A percentile compares a stretch with the other conserved stretches of the same genome.
Evolutionary conservation across 1,140 invertebrate genomes (phyloP).

Genomic region (Linepithema humile): DNA sequence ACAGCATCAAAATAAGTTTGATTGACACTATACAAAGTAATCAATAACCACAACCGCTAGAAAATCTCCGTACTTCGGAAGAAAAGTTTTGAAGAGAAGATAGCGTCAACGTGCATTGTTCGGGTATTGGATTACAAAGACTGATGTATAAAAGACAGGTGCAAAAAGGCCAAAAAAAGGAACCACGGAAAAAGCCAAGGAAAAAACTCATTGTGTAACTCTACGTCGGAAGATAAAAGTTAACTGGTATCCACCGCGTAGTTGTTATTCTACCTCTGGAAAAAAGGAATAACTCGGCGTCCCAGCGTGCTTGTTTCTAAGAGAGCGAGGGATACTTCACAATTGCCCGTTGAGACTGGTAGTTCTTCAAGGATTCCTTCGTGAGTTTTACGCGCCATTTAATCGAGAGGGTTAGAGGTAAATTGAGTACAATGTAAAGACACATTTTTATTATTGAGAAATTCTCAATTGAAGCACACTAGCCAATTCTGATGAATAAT

Average conservation of each 20-base stretch:
- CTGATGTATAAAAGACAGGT: slow-evolving; percentile 4
- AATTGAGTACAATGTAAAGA: background rate
- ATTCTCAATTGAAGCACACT: background rate
- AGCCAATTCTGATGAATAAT: background rate
- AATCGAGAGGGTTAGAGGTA: slow-evolving; percentile 40
- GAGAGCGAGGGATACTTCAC: slow-evolving; percentile 27
- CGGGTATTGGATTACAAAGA: slow-evolving; percentile 45
- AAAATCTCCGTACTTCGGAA: background rate
- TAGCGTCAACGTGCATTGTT: slow-evolving; percentile 29
- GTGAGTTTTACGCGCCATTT: slow-evolving; percentile 43
- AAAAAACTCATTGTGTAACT: slow-evolving; percentile 45
- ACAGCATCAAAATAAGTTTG: background rate
- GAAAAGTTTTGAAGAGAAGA: slow-evolving; percentile 4
- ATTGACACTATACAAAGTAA: background rate
- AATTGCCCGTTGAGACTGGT: slow-evolving; percentile 33
- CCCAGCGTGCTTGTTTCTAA: slow-evolving; percentile 42
- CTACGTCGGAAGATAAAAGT: slow-evolving; percentile 45
- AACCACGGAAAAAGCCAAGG: slow-evolving; percentile 22
- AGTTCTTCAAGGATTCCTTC: slow-evolving; percentile 27
- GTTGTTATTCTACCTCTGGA: slow-evolving; percentile 38
- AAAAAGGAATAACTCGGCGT: slow-evolving; percentile 1
- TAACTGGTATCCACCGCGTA: slow-evolving; percentile 42
- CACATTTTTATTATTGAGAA: background rate
- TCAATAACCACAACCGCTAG: background rate
- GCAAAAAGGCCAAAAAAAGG: background rate